phyloP scores from a whole-genome alignment of 2,888 invertebrate genomes.

The Synanthedon vespiformis region DNA sequence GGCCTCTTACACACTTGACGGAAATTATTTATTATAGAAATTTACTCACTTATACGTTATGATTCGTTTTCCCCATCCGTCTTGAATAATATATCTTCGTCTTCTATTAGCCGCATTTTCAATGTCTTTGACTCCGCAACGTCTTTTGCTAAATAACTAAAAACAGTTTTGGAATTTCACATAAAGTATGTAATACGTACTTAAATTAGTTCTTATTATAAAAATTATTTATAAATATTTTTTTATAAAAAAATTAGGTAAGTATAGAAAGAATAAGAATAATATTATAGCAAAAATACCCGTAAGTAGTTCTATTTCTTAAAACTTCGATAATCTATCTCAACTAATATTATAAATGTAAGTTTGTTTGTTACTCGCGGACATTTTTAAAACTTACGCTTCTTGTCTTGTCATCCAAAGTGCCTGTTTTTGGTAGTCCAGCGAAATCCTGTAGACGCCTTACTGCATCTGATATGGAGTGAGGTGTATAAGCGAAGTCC shows the following conservation, averaged over 20 bases:
- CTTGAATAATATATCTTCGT: slow-evolving; percentile 73
- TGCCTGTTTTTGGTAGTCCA: slow-evolving; percentile 76
- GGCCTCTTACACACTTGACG: too few species aligned
- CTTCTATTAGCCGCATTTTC: slow-evolving; percentile 30
- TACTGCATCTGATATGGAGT: slow-evolving; percentile 73
- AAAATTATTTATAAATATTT: too few species aligned
- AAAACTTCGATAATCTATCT: too few species aligned
- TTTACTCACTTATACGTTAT: slow-evolving; percentile 74
- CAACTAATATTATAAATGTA: too few species aligned
- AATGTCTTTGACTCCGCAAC: slow-evolving; percentile 82
- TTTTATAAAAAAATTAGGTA: too few species aligned
- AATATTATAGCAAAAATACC: too few species aligned
- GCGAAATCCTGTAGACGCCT: slow-evolving; percentile 79
- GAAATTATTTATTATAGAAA: too few species aligned
- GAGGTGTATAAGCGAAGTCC: slow-evolving; percentile 73
- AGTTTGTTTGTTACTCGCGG: not conserved
- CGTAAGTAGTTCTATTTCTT: too few species aligned
- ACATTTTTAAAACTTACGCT: slow-evolving; percentile 44
- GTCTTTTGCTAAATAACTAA: slow-evolving; percentile 73
- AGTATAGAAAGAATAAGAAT: too few species aligned
- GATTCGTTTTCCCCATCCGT: slow-evolving; percentile 76
- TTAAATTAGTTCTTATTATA: too few species aligned
- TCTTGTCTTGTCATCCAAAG: slow-evolving; percentile 73
- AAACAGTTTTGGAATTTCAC: slow-evolving; percentile 1
- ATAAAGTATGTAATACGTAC: slow-evolving; percentile 19